Evolutionary conservation across 2,797 vertebrate genomes (phyloP), one percentile per base, ranked within the genome.

Genomic region (Chromis chromis): DNA sequence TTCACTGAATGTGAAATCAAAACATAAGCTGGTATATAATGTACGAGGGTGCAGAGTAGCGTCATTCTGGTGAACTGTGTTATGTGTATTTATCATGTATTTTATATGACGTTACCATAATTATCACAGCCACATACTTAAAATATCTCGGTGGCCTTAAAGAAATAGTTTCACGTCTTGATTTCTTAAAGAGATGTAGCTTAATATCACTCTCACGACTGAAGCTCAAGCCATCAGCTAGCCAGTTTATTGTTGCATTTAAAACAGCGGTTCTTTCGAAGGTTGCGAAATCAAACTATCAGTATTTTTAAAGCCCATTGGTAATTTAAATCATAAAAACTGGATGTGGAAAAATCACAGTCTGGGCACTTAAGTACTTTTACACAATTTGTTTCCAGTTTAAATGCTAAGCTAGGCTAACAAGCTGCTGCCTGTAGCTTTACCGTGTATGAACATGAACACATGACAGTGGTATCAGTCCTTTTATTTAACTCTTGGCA

Each of bases 1-100:
- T 48, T 39, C 31, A 6, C n/a, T 65, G 19, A 25, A 46, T 58
- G 39, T 57, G 10, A 31, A 49, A 42, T 67, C 16, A 61, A 27
- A 21, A 4, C 8, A 31, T 31, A 1, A 31, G 31, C 31, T 31
- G 7, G 31, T 31, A 31, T 31, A 9, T 31, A 31, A 31, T 8
- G 1, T 31, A 31, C 9, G 31, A 8, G 1, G 33, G 21, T 14
- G 14, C 21, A 22, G 7, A 4, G 42, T 40, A 25, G 39, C 11
- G 53, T 12, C 8, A 27, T 54, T 2, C 19, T 21, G 10, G 12
- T 17, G 19, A 49, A 25, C 22, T 28, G 36, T 19, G 5, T 31
- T 1, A 31, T 19, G 2, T 46, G 25, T 10, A 55, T 36, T 62
- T n/a, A 25, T 36, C 28, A 55, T 6, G 27, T n/a, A 55, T 25